phyloP scores from a whole-genome alignment of 1,140 invertebrate species.

The Doryteuthis pealeii region DNA sequence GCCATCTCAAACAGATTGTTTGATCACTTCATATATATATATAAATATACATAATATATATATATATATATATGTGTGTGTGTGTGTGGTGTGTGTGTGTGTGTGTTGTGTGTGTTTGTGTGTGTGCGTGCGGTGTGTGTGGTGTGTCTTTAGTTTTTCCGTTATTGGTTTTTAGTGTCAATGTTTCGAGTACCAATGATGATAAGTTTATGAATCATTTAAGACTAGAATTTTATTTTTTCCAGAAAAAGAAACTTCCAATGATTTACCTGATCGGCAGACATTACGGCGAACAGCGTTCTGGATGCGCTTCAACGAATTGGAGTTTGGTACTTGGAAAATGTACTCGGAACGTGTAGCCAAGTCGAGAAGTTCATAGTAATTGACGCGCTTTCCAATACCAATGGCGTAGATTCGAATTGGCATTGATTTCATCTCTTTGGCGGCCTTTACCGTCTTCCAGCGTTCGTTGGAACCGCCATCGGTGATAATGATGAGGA shows the following conservation, averaged over 20 bases:
- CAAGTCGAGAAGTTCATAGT: slow-evolving; percentile 35
- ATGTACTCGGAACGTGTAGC: slow-evolving; percentile 26
- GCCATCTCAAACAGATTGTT: no score
- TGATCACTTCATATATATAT: no score
- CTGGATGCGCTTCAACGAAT: slow-evolving; percentile 11
- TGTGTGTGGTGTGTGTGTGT: neutral
- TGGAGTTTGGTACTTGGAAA: slow-evolving; percentile 38
- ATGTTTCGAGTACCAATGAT: no score
- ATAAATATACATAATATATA: no score
- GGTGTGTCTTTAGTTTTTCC: no score
- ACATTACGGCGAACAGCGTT: neutral
- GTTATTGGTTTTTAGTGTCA: no score
- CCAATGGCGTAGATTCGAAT: slow-evolving; percentile 46
- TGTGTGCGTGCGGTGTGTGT: no score
- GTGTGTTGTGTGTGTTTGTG: no score
- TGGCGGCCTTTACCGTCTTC: slow-evolving; percentile 34
- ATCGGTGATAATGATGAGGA: slow-evolving; percentile 48
- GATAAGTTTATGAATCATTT: no score
- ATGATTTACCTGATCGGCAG: neutral
- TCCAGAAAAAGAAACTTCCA: neutral
- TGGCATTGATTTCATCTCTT: neutral
- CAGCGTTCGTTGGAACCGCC: slow-evolving; percentile 41
- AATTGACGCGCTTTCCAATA: slow-evolving; percentile 36
- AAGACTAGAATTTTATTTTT: no score
- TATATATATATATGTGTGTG: no score